A percentile compares a stretch with the other conserved stretches of the same genome.
Conservation (phyloP, 2,113 vertebrate species). For the Oxygymnocypris stewartii region DNA sequence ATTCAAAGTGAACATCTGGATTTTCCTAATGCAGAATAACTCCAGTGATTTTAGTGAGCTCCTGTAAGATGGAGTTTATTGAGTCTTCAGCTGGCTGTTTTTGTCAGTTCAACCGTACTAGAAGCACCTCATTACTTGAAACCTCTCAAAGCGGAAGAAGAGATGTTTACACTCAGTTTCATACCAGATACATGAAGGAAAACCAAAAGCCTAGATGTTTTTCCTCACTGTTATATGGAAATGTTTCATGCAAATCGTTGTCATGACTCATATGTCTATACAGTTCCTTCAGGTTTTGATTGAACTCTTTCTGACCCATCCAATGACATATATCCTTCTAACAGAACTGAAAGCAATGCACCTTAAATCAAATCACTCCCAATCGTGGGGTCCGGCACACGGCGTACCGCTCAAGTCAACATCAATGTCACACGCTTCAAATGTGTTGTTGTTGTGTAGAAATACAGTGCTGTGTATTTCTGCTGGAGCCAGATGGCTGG, state of each 20-base stretch:
- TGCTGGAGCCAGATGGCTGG: slow-evolving; percentile 38
- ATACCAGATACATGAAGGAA: not conserved
- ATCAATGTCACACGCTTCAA: not conserved
- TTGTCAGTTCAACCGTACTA: not conserved
- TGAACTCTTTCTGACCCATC: not conserved
- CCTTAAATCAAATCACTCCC: slow-evolving; percentile 1
- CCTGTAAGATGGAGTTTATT: not conserved
- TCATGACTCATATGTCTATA: not conserved
- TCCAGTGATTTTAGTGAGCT: not conserved
- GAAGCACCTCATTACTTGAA: not conserved
- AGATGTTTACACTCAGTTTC: not conserved
- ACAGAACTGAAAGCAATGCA: not conserved
- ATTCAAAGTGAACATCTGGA: not conserved
- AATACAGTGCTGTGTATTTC: not conserved
- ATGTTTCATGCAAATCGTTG: not conserved
- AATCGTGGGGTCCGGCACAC: not conserved
- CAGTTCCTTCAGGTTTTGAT: not conserved
- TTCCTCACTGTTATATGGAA: not conserved
- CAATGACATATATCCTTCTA: not conserved
- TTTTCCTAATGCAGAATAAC: not conserved
- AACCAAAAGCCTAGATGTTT: not conserved
- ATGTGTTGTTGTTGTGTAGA: not conserved
- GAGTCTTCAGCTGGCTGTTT: not conserved
- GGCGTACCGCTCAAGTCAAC: not conserved
- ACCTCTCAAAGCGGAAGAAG: not conserved